Percentiles rank a stretch among this genome's conserved stretches.
Evolutionary conservation across 2,888 invertebrate genomes (phyloP).

Genomic region (Disparrhopalites patrizii): DNA sequence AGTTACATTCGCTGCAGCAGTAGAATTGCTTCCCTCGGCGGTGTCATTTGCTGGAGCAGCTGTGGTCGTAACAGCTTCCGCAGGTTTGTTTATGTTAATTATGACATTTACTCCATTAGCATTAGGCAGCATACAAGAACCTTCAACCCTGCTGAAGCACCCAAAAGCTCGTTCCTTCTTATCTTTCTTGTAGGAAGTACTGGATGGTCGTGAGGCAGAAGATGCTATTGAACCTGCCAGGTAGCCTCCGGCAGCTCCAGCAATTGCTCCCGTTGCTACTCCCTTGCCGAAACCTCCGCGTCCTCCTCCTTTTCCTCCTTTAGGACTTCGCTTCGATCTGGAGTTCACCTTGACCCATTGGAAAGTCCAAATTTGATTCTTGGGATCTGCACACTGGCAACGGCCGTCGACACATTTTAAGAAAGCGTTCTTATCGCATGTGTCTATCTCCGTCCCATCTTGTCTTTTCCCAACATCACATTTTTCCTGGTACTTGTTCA

Average conservation of each 20-base stretch:
- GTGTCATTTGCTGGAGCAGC: background rate
- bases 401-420: slow-evolving; percentile 4
- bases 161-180: background rate
- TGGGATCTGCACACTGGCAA: slow-evolving; percentile 6
- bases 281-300: background rate
- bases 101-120: background rate
- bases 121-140: background rate
- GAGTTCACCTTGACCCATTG: background rate
- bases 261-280: background rate
- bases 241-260: slow-evolving; percentile 11
- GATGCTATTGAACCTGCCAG: background rate
- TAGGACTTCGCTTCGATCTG: background rate
- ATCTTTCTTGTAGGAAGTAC: background rate
- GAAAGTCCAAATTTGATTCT: slow-evolving; percentile 14
- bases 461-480: slow-evolving; percentile 2
- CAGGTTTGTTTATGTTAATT: background rate
- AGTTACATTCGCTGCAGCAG: background rate
- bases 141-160: slow-evolving; percentile 10
- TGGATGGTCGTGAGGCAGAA: background rate
- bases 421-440: background rate
- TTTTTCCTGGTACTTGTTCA: background rate
- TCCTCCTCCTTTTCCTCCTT: background rate
- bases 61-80: background rate
- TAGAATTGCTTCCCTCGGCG: background rate
- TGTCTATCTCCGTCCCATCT: background rate